Evolutionary conservation across 2,888 invertebrate genomes (phyloP).

Genomic region (Trissonchulus latispiculum): DNA sequence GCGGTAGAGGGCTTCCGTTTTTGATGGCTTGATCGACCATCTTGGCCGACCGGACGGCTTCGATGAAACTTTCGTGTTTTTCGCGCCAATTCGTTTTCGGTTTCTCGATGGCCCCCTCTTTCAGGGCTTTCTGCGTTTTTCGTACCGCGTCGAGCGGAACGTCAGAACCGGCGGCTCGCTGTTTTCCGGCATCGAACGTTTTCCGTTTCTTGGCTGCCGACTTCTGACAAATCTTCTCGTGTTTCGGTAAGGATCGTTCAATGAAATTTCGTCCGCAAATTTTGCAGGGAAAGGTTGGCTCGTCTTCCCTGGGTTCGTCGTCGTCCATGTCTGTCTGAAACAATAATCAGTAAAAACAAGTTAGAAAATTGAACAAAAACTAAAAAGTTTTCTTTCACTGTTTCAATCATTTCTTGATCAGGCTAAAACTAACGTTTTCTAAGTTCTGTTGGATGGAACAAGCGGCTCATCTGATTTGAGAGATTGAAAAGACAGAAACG

Average conservation of each 20-base stretch:
- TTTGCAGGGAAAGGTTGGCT: slow-evolving; percentile 29
- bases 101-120: no score
- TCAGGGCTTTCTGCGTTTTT: no score
- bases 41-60: slow-evolving; percentile 69
- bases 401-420: no score
- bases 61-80: slow-evolving; percentile 86
- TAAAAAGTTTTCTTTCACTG: no score
- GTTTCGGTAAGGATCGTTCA: slow-evolving; percentile 5
- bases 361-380: no score
- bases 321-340: no score
- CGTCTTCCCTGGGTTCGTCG: no score
- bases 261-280: slow-evolving; percentile 38
- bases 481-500: no score
- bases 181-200: not conserved
- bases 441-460: no score
- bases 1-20: slow-evolving; percentile 48
- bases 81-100: slow-evolving; percentile 66
- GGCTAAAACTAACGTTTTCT: no score
- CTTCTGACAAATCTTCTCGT: not conserved
- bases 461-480: no score
- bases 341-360: no score
- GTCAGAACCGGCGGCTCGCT: not conserved
- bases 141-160: not conserved
- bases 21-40: slow-evolving; percentile 43
- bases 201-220: not conserved